phyloP scores from a whole-genome alignment of 2,797 vertebrate species.

The Sphenodon punctatus region DNA sequence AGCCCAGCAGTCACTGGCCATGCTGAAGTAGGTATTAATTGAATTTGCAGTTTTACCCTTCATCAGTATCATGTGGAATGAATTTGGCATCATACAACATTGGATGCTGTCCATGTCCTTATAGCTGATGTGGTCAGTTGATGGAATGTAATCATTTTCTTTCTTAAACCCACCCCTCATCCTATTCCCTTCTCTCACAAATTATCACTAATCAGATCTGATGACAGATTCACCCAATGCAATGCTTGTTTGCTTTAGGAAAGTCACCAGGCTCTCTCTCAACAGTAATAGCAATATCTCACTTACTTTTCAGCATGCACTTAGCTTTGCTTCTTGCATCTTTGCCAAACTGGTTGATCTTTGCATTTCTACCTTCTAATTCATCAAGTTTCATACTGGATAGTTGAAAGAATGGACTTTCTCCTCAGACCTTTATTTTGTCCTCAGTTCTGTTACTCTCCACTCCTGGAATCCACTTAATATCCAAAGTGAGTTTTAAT shows the following conservation, averaged over 20 bases:
- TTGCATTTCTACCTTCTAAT: neutral
- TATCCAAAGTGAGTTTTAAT: no score
- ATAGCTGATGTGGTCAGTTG: no score
- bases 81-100: neutral
- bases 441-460: no score
- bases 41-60: neutral
- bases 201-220: neutral
- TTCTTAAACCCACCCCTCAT: neutral
- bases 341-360: neutral
- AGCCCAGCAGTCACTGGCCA: neutral
- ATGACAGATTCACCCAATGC: neutral
- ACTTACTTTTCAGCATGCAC: neutral
- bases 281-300: neutral
- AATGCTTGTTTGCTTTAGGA: neutral
- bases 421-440: no score
- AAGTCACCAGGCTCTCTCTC: neutral
- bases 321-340: neutral
- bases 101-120: no score
- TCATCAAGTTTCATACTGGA: no score
- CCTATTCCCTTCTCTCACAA: neutral
- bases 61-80: neutral
- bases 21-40: slow-evolving; percentile 3
- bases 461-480: no score
- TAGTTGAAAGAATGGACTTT: no score
- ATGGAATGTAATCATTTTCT: neutral